These are phyloP conservation scores for Leptinotarsa juncta DNA, from an alignment of 2,888 invertebrate species.

Conservation along the genomic window DNA sequence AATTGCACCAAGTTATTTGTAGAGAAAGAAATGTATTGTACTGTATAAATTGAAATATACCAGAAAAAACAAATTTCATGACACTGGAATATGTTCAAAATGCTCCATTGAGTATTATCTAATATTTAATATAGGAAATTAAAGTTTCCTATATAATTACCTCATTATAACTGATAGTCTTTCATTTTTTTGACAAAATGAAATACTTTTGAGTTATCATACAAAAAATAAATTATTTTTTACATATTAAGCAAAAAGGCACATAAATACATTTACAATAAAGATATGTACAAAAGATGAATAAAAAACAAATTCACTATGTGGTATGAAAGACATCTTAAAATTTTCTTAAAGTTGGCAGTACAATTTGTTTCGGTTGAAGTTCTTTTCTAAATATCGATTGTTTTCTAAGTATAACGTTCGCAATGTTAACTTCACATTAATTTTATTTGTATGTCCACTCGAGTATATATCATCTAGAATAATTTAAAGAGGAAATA, in stretches of 20 bases:
- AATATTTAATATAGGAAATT: slow-evolving; percentile 7
- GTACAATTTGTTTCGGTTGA: no score
- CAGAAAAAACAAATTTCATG: neutral
- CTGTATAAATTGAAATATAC: neutral
- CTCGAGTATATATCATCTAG: no score
- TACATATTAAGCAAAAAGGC: slow-evolving; percentile 44
- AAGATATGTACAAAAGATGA: slow-evolving; percentile 48
- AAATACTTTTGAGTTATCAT: slow-evolving; percentile 35
- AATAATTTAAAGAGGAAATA: no score
- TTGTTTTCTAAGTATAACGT: no score
- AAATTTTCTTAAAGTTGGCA: slow-evolving; percentile 11
- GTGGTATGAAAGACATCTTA: slow-evolving; percentile 39
- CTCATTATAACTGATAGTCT: neutral
- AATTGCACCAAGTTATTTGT: slow-evolving; percentile 19
- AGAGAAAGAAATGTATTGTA: slow-evolving; percentile 17
- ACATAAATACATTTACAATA: slow-evolving; percentile 43
- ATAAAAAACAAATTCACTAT: slow-evolving; percentile 43
- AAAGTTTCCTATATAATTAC: neutral
- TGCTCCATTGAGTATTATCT: slow-evolving; percentile 20
- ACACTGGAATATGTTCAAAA: slow-evolving; percentile 11
- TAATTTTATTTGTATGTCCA: no score
- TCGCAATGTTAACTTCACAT: no score
- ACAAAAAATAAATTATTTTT: slow-evolving; percentile 38
- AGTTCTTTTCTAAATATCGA: no score
- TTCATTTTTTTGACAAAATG: neutral